Conservation (phyloP, 2,888 invertebrate species). For the Dastarcus helophoroides region DNA sequence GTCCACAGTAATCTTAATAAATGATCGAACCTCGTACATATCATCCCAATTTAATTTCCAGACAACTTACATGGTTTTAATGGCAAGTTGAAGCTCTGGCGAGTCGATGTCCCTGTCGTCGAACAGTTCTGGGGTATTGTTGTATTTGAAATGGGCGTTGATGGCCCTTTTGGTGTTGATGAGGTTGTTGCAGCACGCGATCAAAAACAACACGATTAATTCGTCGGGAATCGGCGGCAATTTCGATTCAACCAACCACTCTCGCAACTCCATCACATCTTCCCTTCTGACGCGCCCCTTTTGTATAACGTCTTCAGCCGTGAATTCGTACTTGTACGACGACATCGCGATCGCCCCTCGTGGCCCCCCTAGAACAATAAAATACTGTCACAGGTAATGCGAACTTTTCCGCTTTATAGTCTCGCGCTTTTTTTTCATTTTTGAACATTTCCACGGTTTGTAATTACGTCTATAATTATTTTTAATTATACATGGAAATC, state of each 20-base stretch:
- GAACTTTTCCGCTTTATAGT: too few species aligned
- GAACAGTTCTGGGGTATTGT: conserved; percentile 13
- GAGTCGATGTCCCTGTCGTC: conserved; percentile 12
- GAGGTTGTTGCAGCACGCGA: conserved; percentile 12
- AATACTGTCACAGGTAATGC: too few species aligned
- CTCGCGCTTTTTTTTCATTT: too few species aligned
- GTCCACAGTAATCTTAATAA: too few species aligned
- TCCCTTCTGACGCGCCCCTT: conserved; percentile 9
- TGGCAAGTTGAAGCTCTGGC: conserved; percentile 9
- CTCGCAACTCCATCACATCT: conserved; percentile 11
- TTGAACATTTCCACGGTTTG: too few species aligned
- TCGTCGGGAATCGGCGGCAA: conserved; percentile 13
- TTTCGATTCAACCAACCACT: conserved; percentile 9
- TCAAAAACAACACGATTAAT: conserved; percentile 11
- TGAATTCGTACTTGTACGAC: conserved; percentile 9
- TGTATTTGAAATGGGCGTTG: conserved; percentile 9
- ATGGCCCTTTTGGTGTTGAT: conserved; percentile 12
- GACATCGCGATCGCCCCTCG: too few species aligned
- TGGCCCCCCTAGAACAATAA: too few species aligned
- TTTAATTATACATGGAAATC: too few species aligned
- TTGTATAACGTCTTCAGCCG: conserved; percentile 7
- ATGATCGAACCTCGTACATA: too few species aligned
- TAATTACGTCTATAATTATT: too few species aligned
- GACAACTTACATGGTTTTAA: conserved; percentile 14
- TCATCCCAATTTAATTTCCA: too few species aligned